Percentiles rank a stretch among this genome's conserved stretches.
These are phyloP conservation scores for Asbolus verrucosus DNA, from an alignment of 1,140 invertebrate genomes.

Conservation along the genomic window DNA sequence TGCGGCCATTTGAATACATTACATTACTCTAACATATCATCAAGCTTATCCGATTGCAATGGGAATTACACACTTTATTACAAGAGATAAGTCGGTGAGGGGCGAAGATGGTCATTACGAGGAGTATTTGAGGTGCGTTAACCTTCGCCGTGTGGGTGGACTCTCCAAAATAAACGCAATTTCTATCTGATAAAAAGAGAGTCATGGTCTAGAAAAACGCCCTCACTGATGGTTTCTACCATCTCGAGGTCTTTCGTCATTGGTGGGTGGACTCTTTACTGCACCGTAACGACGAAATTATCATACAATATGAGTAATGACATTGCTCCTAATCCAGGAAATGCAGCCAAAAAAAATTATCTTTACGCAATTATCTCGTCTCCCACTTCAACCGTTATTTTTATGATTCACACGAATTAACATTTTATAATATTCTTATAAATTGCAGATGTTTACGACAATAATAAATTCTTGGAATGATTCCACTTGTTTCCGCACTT, in stretches of 20 bases:
- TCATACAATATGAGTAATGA: too few species aligned
- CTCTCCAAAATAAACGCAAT: slow-evolving; percentile 27
- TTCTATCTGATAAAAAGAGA: slow-evolving; percentile 38
- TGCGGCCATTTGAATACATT: slow-evolving; percentile 43
- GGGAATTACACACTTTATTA: slow-evolving; percentile 31
- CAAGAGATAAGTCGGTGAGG: slow-evolving; percentile 11
- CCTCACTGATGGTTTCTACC: neutral
- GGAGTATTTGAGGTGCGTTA: slow-evolving; percentile 15
- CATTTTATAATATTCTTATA: slow-evolving; percentile 22
- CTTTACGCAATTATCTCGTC: neutral
- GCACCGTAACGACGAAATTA: neutral
- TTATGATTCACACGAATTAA: slow-evolving; percentile 31
- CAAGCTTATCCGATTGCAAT: slow-evolving; percentile 35
- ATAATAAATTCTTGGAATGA: slow-evolving; percentile 27
- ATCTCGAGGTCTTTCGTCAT: neutral
- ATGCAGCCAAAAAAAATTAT: neutral
- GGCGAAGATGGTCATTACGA: slow-evolving; percentile 6
- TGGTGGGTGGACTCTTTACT: slow-evolving; percentile 12
- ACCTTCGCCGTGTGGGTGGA: slow-evolving; percentile 12
- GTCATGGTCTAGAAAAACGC: slow-evolving; percentile 9
- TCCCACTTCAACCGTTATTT: slow-evolving; percentile 9
- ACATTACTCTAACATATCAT: slow-evolving; percentile 30
- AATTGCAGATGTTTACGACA: slow-evolving; percentile 25
- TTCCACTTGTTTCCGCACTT: slow-evolving; percentile 19
- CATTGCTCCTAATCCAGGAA: too few species aligned